Conservation (phyloP, 2,888 invertebrate genomes). For the Ormia ochracea region DNA sequence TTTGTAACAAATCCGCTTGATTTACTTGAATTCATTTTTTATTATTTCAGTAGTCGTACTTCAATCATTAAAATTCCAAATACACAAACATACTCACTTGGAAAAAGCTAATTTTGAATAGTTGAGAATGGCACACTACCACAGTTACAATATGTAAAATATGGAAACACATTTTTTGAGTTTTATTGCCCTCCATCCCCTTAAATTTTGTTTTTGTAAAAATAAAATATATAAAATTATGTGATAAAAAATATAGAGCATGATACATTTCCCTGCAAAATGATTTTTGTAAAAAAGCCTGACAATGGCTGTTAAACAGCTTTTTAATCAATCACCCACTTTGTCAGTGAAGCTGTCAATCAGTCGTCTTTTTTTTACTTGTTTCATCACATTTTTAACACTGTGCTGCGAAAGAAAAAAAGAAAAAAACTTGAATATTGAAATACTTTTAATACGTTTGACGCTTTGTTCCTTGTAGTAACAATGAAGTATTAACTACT, state of each 20-base stretch:
- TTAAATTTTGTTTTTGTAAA: not conserved
- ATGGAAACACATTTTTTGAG: not conserved
- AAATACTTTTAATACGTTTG: too few relatives aligned
- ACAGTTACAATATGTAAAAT: not conserved
- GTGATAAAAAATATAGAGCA: slow-evolving; percentile 1
- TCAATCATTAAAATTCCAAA: not conserved
- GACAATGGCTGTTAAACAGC: not conserved
- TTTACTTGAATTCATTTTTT: not conserved
- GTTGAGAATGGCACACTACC: not conserved
- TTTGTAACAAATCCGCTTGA: not conserved
- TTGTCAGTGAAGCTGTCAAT: slow-evolving; percentile 2
- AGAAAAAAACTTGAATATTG: not conserved
- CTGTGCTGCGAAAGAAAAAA: not conserved
- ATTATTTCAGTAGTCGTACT: not conserved
- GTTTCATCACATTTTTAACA: not conserved
- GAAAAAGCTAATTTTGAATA: not conserved
- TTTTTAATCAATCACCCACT: slow-evolving; percentile 10
- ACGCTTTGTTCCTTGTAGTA: too few relatives aligned
- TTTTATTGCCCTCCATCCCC: not conserved
- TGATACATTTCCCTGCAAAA: slow-evolving; percentile 12
- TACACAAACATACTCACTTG: not conserved
- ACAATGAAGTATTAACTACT: too few relatives aligned
- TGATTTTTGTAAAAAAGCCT: not conserved
- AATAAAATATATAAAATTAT: not conserved
- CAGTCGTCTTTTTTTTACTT: slow-evolving; percentile 14